Percentiles rank a stretch among this genome's conserved stretches.
Conservation (phyloP, 2,888 invertebrate genomes). For the Meliscaeva auricollis region DNA sequence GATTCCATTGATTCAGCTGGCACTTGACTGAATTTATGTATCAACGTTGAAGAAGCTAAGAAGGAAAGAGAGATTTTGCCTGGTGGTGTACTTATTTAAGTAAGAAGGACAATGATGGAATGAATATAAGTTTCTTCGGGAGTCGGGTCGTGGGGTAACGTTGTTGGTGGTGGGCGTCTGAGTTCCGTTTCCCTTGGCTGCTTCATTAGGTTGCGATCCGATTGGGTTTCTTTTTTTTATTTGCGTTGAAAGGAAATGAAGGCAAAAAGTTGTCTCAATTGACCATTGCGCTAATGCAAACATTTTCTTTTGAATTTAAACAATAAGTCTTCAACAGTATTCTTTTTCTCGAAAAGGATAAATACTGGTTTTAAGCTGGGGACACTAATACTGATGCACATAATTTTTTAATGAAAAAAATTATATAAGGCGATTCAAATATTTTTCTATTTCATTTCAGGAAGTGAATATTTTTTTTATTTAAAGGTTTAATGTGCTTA, state of each 20-base stretch:
- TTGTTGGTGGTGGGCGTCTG: background rate
- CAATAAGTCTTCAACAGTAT: background rate
- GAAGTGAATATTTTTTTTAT: no score
- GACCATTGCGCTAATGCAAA: constrained; percentile 8
- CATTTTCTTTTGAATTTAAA: constrained; percentile 4
- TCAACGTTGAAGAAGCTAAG: background rate
- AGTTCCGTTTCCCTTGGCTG: constrained; percentile 27
- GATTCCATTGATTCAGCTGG: constrained; percentile 53
- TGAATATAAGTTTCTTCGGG: constrained; percentile 18
- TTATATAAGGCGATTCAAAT: no score
- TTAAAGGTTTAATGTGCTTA: no score
- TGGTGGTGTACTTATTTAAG: constrained; percentile 10
- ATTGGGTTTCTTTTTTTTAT: constrained; percentile 2
- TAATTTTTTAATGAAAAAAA: no score
- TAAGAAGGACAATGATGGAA: background rate
- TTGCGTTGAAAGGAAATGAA: constrained; percentile 4
- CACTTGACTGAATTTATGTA: constrained; percentile 59
- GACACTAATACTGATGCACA: background rate
- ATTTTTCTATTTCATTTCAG: no score
- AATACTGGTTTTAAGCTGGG: background rate
- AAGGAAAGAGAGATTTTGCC: background rate
- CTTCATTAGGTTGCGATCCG: constrained; percentile 22
- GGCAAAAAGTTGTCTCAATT: background rate
- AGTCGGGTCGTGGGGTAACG: background rate
- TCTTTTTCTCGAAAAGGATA: background rate